phyloP scores from a whole-genome alignment of 92 coral and sea anemone genomes.

The Diadumene lineata region DNA sequence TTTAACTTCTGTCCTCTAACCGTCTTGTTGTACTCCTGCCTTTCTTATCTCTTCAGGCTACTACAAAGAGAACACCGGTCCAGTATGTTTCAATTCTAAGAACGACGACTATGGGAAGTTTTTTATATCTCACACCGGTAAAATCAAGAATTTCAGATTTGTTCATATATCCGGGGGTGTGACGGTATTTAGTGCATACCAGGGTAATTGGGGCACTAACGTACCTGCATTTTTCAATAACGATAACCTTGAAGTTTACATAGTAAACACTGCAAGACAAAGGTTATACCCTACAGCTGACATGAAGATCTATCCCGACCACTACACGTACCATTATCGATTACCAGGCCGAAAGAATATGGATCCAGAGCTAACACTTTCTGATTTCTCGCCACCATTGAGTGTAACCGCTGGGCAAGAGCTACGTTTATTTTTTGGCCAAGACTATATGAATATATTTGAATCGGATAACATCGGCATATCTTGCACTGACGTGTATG shows the following conservation, averaged over 20 bases:
- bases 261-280: not conserved
- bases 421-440: constrained; percentile 1
- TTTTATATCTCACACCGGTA: not conserved
- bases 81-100: constrained; percentile 2
- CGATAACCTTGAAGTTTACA: not conserved
- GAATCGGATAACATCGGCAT: not conserved
- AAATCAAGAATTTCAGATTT: not conserved
- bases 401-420: constrained; percentile 11
- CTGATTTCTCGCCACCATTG: not conserved
- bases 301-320: not conserved
- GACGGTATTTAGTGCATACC: not conserved
- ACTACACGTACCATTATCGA: not conserved
- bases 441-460: not conserved
- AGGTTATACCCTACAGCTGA: not conserved
- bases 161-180: not conserved
- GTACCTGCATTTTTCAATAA: no score
- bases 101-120: not conserved
- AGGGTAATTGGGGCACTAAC: constrained; percentile 11
- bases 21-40: not conserved
- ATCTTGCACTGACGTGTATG: not conserved
- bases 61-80: not conserved
- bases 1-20: constrained; percentile 11
- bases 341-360: not conserved
- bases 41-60: not conserved
- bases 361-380: not conserved